Conservation (phyloP, 2,888 invertebrate species). For the Himalopsyche anomala region DNA sequence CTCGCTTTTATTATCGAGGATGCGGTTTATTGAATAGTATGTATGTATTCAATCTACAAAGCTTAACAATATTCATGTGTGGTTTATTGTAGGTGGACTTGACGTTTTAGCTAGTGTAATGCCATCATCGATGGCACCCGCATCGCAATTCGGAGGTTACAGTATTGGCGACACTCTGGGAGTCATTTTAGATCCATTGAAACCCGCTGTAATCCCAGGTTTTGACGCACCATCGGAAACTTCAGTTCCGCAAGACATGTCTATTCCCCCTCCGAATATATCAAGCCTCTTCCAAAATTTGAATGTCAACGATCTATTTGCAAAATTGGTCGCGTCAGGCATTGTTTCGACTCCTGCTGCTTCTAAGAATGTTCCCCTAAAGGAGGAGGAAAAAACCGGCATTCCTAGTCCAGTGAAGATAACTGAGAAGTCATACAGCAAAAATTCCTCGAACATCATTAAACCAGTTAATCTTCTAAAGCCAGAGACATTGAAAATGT, state of each 20-base stretch:
- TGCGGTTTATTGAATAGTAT: no score
- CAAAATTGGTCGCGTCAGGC: constrained; percentile 91
- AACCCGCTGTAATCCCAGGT: constrained; percentile 71
- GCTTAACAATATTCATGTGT: no score
- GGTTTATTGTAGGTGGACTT: constrained; percentile 72
- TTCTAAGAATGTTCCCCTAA: constrained; percentile 63
- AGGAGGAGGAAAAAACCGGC: constrained; percentile 68
- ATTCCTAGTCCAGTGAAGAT: constrained; percentile 67
- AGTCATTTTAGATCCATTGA: constrained; percentile 65
- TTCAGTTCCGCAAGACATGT: constrained; percentile 66
- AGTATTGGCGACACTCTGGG: constrained; percentile 69
- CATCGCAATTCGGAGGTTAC: constrained; percentile 76
- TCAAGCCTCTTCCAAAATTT: constrained; percentile 71
- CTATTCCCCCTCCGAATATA: constrained; percentile 68
- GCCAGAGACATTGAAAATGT: constrained; percentile 86
- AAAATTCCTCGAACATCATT: constrained; percentile 69
- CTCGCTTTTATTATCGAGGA: no score
- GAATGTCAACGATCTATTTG: constrained; percentile 90
- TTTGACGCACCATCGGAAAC: constrained; percentile 68
- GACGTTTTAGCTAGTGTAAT: constrained; percentile 82
- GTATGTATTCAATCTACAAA: no score
- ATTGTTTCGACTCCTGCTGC: constrained; percentile 77
- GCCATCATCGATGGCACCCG: constrained; percentile 79
- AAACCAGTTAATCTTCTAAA: constrained; percentile 82
- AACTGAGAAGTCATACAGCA: constrained; percentile 62